Evolutionary conservation across 2,888 invertebrate genomes (phyloP), one percentile per base, ranked within the genome.

Genomic region (Coremacera marginata): DNA sequence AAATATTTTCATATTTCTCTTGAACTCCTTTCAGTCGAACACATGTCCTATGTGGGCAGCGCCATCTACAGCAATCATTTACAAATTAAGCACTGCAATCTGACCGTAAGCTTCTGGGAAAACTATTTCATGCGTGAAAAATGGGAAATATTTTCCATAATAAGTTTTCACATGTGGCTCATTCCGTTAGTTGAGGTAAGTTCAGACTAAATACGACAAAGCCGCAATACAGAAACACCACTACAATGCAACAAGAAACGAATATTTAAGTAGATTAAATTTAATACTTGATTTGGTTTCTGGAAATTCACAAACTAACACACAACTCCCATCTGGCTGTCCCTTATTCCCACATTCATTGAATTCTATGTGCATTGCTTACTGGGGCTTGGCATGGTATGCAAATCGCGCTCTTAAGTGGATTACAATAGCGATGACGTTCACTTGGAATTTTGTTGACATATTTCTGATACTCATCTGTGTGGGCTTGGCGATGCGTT

Each of bases 361-460:
- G 19, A 60, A 60, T 60, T 60, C 25, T 14, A 14, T 60, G 25
- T 60, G 4, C 27, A 22, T 8, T 14, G 25, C 27, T 16, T 27
- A 22, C 9, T 27, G 14, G 44, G 14, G 22, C 16, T 22, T 22
- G 25, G 49, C 22, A 11, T 25, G 44, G 49, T 9, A 49, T 25
- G 62, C 27, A 52, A 49, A 25, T 70, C 70, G 67, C 49, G 5
- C 27, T 16, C 67, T 67, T 44, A 52, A 87, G 82, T 89, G 88
- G 87, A 82, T 86, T 16, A 88, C 86, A n/a, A 77, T 88, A 37
- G 81, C 86, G 7, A 92, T 93, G 67, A 94, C 94, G 0, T 92
- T 93, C 75, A 90, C 92, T 0, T 94, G 94, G 94, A 94, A 93
- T 84, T 94, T 93, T 79, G 92, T 93, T 82, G 94, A 94, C 82